Evolutionary conservation across 1,140 invertebrate genomes (phyloP), one percentile per base, ranked within the genome.

Genomic region (Melipona quadrifasciata): DNA sequence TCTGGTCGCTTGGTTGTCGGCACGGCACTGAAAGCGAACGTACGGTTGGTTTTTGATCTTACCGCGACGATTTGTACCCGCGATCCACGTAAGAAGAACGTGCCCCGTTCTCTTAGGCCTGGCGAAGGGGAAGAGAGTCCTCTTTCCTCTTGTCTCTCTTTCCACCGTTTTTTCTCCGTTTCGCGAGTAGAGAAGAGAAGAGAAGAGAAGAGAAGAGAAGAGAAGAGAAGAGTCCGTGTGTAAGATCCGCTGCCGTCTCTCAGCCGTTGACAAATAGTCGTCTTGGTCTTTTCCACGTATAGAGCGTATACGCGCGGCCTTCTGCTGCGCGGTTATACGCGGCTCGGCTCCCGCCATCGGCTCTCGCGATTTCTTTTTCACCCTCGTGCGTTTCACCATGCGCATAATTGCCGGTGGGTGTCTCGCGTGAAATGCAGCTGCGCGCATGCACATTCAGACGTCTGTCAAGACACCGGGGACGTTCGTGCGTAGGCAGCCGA

Each of bases 321-420:
- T 87, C 75, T 68, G 73, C 17, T 55, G 86, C 58, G 57, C 65
- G 58, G 27, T 71, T 83, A 31, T 68, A 55, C 68, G 55, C 61
- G 31, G 31, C 51, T 51, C 31, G 19, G 34, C 57, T 58, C 71
- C 34, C 79, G 68, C 51, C 76, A 72, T 47, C 19, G 61, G 78
- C 81, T 76, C 58, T 74, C 53, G 81, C 85, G 87, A 89, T 89
- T 89, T 89, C 81, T 87, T 89, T 89, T 89, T 89, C 85, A 70
- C 87, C 79, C 87, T 85, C 58, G 68, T 39, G 77, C 79, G 88
- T 89, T 90, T 81, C 88, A 79, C 88, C 86, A 78, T 83, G 87
- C 77, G 82, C 87, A 89, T 90, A 90, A 90, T 90, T 90, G 88
- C 88, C 85, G 88, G 88, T 87, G 88, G 88, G 87, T 89, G 88